Conservation (phyloP, 2,888 invertebrate genomes). For the Holacanthella duospinosa region DNA sequence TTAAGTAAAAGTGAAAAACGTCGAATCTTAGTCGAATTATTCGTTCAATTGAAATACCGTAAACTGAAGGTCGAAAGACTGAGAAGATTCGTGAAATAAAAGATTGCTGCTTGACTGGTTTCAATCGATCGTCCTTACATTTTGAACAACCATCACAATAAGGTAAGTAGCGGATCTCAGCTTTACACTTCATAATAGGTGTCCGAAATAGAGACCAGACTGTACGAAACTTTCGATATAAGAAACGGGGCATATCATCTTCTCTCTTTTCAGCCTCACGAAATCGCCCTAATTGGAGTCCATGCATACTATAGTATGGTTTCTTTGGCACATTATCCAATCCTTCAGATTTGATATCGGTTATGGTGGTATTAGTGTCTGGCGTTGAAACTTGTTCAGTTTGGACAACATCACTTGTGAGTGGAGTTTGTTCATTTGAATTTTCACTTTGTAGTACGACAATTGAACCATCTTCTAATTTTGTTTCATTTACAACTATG, state of each 20-base stretch:
- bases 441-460: too few species aligned
- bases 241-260: slow-evolving; percentile 65
- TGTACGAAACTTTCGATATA: slow-evolving; percentile 25
- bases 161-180: slow-evolving; percentile 60
- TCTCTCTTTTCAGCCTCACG: slow-evolving; percentile 62
- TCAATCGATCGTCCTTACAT: slow-evolving; percentile 40
- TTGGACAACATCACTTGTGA: too few species aligned
- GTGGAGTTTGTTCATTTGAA: too few species aligned
- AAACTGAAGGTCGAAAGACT: slow-evolving; percentile 13
- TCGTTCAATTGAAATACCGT: not conserved
- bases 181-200: slow-evolving; percentile 54
- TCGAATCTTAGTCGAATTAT: not conserved
- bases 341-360: too few species aligned
- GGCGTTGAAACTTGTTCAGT: too few species aligned
- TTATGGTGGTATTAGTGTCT: not conserved
- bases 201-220: slow-evolving; percentile 67
- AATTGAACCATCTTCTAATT: too few species aligned
- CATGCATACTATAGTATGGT: slow-evolving; percentile 69
- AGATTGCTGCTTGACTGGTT: slow-evolving; percentile 1
- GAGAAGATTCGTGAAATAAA: slow-evolving; percentile 11
- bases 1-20: not conserved
- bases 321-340: slow-evolving; percentile 44
- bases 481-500: too few species aligned
- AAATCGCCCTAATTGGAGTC: slow-evolving; percentile 75
- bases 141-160: slow-evolving; percentile 73